phyloP scores from a whole-genome alignment of 1,140 invertebrate species.

The Notospermus geniculatus region DNA sequence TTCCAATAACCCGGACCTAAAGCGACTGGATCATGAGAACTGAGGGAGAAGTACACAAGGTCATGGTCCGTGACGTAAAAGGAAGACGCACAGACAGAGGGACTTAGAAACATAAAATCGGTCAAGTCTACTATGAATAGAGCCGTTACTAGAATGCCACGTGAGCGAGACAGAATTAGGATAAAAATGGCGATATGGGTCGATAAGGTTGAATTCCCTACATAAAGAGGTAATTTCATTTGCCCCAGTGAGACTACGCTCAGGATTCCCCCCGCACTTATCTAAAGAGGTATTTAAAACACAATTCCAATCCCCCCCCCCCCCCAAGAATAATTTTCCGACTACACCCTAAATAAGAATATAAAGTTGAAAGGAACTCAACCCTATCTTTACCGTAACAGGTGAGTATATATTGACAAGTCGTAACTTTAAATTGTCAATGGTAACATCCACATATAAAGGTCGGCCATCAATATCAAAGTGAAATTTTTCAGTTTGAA shows the following conservation, averaged over 20 bases:
- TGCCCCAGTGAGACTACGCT: constrained; percentile 12
- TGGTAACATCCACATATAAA: constrained; percentile 19
- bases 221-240: constrained; percentile 13
- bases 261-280: constrained; percentile 24
- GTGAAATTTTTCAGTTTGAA: constrained; percentile 14
- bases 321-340: constrained; percentile 21
- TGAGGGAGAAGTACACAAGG: constrained; percentile 9
- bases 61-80: constrained; percentile 26
- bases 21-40: not conserved
- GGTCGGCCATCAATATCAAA: constrained; percentile 26
- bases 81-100: constrained; percentile 16
- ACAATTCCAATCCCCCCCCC: constrained; percentile 30
- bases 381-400: constrained; percentile 16
- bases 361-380: constrained; percentile 20
- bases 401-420: constrained; percentile 26
- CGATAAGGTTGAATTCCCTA: constrained; percentile 22
- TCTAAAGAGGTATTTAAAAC: constrained; percentile 22
- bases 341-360: constrained; percentile 17
- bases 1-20: constrained; percentile 27
- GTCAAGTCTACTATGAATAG: constrained; percentile 23
- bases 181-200: constrained; percentile 21
- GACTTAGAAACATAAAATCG: constrained; percentile 23
- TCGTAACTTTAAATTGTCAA: constrained; percentile 9
- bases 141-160: constrained; percentile 14
- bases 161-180: constrained; percentile 19